These are phyloP conservation scores for Hypotaenidia okinawae DNA, from an alignment of 2,797 vertebrate genomes.

Conservation along the genomic window DNA sequence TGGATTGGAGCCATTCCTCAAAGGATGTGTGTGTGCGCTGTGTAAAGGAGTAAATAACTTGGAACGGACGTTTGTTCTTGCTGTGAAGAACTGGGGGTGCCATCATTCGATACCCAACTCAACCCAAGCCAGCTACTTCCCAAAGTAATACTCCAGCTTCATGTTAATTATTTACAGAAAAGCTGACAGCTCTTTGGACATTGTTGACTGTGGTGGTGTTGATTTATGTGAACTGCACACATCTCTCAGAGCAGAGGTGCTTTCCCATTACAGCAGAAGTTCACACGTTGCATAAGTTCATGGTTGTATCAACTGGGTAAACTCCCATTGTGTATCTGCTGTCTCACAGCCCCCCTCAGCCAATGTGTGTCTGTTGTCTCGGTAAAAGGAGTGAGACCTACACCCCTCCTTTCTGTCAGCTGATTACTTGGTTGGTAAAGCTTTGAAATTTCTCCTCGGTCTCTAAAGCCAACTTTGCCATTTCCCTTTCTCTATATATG, in stretches of 20 bases:
- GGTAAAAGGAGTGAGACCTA: neutral
- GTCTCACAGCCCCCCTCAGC: neutral
- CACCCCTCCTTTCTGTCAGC: neutral
- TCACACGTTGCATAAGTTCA: neutral
- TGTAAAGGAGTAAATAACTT: conserved; percentile 30
- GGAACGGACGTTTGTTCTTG: conserved; percentile 40
- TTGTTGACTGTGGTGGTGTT: neutral
- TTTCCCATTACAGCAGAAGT: neutral
- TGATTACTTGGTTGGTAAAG: neutral
- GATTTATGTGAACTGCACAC: neutral
- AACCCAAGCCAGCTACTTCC: conserved; percentile 31
- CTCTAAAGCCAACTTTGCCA: neutral
- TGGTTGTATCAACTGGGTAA: neutral
- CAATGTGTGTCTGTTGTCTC: rapidly evolving
- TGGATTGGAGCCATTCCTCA: conserved; percentile 66
- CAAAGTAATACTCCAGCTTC: conserved; percentile 16
- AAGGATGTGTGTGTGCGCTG: conserved; percentile 32
- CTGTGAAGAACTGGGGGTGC: conserved; percentile 2
- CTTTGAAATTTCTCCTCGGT: neutral
- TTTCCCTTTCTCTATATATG: neutral
- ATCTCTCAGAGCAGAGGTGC: neutral
- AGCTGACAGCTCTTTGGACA: conserved; percentile 9
- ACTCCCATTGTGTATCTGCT: rapidly evolving
- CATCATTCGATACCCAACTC: neutral
- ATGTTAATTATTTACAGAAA: conserved; percentile 45